Base-by-base conservation (phyloP, 2,888 invertebrate species). In the Cephonodes hylas region DNA sequence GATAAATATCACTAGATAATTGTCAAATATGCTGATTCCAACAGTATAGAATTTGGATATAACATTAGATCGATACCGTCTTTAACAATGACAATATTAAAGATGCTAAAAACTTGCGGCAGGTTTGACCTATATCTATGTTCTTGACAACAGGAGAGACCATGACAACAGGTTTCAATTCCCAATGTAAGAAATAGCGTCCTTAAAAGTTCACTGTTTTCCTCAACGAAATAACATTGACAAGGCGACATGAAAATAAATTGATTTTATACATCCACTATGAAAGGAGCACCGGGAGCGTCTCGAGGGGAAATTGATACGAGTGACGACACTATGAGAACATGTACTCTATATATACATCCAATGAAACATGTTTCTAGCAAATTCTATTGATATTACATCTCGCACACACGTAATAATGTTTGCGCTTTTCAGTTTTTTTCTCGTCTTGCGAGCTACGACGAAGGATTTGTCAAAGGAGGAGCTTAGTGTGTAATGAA, bases 211-310 rank as follows among this genome's bases (percentile, higher is more conserved):
- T 25, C 13, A 62, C 23, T 46, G 60, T 62, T 66, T 68, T 65
- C 60, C 60, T 72, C 42, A 63, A 63, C 61, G 59, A 68, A 71
- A 72, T 69, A 68, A 66, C 58, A 63, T 38, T 64, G 44, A 38
- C 44, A 45, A 34, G 59, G 62, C 60, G 66, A 74, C 63, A 71
- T 71, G 64, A 66, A 70, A 69, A 65, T 53, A 69, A 74, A 80
- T 80, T 75, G 70, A 73, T 79, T 77, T 79, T 79, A 75, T 79
- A 75, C 76, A 74, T 78, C 65, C 67, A 60, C 60, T 62, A 64
- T 59, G 42, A 34, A 61, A 60, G 53, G 60, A 63, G 64, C 69
- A 58, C 67, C 67, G 62, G 62, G 63, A 58, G n/a, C 42, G 31
- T 62, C 70, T 66, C 34, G 6, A n/a, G 70, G 67, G 63, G 59